Conservation (phyloP, 2,797 vertebrate species). For the Pachyuromys duprasi region DNA sequence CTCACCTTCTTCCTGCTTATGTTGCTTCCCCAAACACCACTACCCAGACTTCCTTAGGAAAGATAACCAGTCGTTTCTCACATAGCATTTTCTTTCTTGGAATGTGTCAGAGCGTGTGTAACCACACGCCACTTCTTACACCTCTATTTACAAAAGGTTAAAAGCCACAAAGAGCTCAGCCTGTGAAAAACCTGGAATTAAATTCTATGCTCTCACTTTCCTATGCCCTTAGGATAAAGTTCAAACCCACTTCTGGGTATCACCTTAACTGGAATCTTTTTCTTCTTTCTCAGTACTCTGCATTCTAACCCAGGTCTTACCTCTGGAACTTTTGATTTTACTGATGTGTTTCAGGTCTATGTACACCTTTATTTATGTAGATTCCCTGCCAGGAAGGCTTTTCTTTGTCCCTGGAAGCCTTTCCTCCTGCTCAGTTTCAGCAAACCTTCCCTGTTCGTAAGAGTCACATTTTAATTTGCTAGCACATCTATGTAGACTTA, state of each 20-base stretch:
- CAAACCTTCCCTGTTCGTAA: not conserved
- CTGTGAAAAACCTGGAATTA: conserved; percentile 10
- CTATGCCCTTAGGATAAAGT: not conserved
- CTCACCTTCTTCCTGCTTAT: conserved; percentile 54
- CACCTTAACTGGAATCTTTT: not conserved
- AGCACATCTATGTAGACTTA: not conserved
- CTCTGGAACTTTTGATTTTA: not conserved
- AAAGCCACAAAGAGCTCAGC: not conserved
- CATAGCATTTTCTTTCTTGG: not conserved
- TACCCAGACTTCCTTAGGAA: conserved; percentile 72
- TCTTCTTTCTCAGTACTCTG: not conserved
- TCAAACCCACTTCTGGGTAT: not conserved
- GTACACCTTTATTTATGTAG: not conserved
- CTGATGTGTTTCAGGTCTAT: not conserved
- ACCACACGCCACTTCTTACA: not conserved
- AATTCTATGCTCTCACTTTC: not conserved
- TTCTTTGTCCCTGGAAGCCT: not conserved
- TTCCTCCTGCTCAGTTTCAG: not conserved
- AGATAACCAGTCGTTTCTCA: conserved; percentile 62
- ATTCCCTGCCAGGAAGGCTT: not conserved
- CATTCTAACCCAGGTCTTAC: too few relatives aligned
- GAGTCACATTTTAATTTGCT: not conserved
- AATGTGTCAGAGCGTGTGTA: not conserved
- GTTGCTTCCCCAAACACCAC: not conserved
- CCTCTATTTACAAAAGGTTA: not conserved